Base-by-base conservation (phyloP, 2,113 vertebrate genomes). In the Hypocryptadius cinnamomeus region DNA sequence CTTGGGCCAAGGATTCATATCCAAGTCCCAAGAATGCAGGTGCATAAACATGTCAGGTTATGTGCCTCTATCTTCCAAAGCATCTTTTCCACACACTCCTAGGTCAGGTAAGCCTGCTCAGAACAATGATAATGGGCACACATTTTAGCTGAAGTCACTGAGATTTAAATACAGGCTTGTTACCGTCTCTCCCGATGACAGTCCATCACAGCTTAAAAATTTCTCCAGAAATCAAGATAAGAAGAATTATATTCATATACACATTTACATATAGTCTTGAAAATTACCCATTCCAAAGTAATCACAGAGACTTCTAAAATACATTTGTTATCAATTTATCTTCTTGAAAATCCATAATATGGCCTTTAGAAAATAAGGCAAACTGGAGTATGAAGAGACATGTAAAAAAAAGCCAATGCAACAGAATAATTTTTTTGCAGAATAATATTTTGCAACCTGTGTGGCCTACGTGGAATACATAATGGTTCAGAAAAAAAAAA, bases 391-490 rank as follows among this genome's bases (percentile, higher is more conserved):
- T 69, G 50, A 90, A 72, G 45, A 65, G 50, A 87, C 18, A 37
- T 15, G 28, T 25, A 16, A 65, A 68, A 81, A 42, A 89, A 28
- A 45, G 10, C 18, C 80, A 82, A 56, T 44, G 85, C 47, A 95
- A 91, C 35, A 70, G 81, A 92, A 89, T 85, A 85, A 93, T 91
- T 87, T 93, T 65, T 79, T 93, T 70, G 79, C 63, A 79, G 80
- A 96, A 93, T 89, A 96, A 45, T 93, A 92, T 90, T 94, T 88
- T 86, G 65, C 84, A 96, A 89, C 68, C 74, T 73, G 68, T n/a
- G 76, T 68, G 74, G 61, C 68, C 79, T 93, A 73, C 0, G 1
- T 54, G 51, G 91, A 94, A 96, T 87, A 85, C 35, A 73, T 80
- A 91, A 94, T 44, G n/a, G 22, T 51, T 80, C 33, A 82, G 71